Conservation (phyloP, 2,113 vertebrate species). For the Phycodurus eques region DNA sequence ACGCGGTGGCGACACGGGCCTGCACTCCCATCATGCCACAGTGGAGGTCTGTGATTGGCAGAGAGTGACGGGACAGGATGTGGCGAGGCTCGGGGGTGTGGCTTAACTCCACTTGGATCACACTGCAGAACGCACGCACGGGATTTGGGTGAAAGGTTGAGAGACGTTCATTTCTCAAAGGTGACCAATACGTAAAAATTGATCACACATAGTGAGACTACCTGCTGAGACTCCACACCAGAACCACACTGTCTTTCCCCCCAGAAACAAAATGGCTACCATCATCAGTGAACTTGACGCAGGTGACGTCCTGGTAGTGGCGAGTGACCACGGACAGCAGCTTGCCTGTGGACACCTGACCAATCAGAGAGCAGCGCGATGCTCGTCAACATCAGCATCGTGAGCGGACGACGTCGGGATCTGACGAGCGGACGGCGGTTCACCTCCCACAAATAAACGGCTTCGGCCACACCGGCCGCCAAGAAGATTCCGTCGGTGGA, state of each 20-base stretch:
- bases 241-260: slow-evolving; percentile 89
- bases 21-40: slow-evolving; percentile 88
- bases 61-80: slow-evolving; percentile 86
- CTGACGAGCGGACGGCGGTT: neutral
- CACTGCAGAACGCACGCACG: slow-evolving; percentile 17
- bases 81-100: slow-evolving; percentile 83
- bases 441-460: slow-evolving; percentile 94
- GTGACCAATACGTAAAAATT: neutral
- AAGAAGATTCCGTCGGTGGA: slow-evolving; percentile 87
- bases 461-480: slow-evolving; percentile 83
- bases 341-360: slow-evolving; percentile 87
- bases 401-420: neutral
- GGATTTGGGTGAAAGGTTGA: neutral
- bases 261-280: slow-evolving; percentile 92
- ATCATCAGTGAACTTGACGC: slow-evolving; percentile 88
- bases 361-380: slow-evolving; percentile 2
- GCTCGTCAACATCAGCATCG: neutral
- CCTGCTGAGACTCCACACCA: slow-evolving; percentile 91
- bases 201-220: slow-evolving; percentile 41
- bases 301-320: slow-evolving; percentile 93
- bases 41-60: slow-evolving; percentile 93
- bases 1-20: slow-evolving; percentile 84
- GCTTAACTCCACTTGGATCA: slow-evolving; percentile 83
- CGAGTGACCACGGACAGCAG: slow-evolving; percentile 85
- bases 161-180: too few species aligned